A percentile compares a stretch with the other conserved stretches of the same genome.
phyloP scores from a whole-genome alignment of 2,888 invertebrate species.

The Keiferia lycopersicella region DNA sequence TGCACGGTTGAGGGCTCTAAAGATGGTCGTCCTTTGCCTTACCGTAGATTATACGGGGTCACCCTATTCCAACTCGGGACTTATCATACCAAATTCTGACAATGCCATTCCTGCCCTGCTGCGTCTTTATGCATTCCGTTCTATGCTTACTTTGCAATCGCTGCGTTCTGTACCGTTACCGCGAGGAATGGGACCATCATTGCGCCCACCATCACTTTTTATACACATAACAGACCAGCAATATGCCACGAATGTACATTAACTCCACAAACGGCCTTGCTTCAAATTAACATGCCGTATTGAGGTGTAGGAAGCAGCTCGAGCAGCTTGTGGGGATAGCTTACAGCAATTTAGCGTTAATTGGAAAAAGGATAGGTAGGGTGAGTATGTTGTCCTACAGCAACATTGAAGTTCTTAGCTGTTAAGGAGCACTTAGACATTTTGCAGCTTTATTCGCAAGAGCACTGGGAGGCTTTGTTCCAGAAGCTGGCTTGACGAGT shows the following conservation, averaged over 20 bases:
- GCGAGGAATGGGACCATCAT: slow-evolving; percentile 71
- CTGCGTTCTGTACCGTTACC: slow-evolving; percentile 64
- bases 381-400: background rate
- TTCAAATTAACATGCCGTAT: slow-evolving; percentile 14
- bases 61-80: too few relatives aligned
- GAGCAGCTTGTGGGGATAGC: background rate
- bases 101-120: too few relatives aligned
- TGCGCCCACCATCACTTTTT: slow-evolving; percentile 37
- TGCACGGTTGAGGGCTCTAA: too few relatives aligned
- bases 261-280: slow-evolving; percentile 13
- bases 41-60: too few relatives aligned
- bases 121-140: slow-evolving; percentile 21
- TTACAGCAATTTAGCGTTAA: slow-evolving; percentile 9
- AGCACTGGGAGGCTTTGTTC: background rate
- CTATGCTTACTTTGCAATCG: slow-evolving; percentile 48
- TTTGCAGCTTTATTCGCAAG: too few relatives aligned
- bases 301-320: slow-evolving; percentile 7
- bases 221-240: slow-evolving; percentile 14
- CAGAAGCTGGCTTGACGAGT: background rate
- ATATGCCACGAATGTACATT: slow-evolving; percentile 4
- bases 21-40: too few relatives aligned
- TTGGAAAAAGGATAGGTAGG: background rate
- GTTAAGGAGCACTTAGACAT: background rate
- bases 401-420: background rate
- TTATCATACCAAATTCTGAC: background rate